Percentiles rank a stretch among this genome's conserved stretches.
Conservation (phyloP, 2,113 vertebrate species). For the Cathartes aura region DNA sequence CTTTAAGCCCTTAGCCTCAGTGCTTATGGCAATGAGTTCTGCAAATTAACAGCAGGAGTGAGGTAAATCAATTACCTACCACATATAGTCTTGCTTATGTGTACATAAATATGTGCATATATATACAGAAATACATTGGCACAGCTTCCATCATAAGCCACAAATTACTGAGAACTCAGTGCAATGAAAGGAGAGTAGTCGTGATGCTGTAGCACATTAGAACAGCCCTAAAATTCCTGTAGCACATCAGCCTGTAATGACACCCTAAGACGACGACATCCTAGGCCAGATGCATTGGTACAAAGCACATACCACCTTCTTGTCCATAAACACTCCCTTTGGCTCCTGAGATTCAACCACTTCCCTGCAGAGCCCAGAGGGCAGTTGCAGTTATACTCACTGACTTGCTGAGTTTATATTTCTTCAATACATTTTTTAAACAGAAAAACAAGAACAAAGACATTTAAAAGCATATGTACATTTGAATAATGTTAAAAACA, state of each 20-base stretch:
- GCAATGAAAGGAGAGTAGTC: neutral
- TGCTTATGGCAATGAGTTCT: neutral
- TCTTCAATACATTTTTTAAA: neutral
- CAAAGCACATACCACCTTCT: neutral
- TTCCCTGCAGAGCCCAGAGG: neutral
- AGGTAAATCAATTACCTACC: neutral
- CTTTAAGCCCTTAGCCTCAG: neutral
- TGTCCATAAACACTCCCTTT: neutral
- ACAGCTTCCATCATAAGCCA: neutral
- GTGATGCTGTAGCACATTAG: neutral
- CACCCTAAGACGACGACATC: neutral
- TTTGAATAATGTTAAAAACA: neutral
- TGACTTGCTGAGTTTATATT: neutral
- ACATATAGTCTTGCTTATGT: neutral
- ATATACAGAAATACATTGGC: neutral
- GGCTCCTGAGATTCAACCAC: neutral
- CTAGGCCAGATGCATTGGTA: neutral
- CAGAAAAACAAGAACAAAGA: neutral
- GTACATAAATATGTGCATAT: neutral
- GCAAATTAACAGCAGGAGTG: neutral
- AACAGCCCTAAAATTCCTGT: neutral
- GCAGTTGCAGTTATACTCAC: neutral
- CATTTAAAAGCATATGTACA: neutral
- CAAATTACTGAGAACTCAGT: neutral
- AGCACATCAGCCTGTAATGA: neutral